phyloP scores from a whole-genome alignment of 2,113 vertebrate species.

The Bungarus multicinctus region DNA sequence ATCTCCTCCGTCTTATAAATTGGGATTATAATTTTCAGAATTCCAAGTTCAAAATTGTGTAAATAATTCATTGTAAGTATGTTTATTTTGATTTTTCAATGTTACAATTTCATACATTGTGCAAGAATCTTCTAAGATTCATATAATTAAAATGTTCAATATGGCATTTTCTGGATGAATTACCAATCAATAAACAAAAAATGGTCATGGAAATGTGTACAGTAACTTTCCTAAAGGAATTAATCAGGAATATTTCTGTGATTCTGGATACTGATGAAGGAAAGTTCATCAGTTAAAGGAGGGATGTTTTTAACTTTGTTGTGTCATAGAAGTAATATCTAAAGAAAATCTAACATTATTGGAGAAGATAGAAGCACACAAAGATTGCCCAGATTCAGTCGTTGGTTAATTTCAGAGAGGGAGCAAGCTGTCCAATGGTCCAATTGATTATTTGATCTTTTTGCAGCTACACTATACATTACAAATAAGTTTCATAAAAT shows the following conservation, averaged over 20 bases:
- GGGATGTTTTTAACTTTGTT: neutral
- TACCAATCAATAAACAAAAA: neutral
- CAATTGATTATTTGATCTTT: neutral
- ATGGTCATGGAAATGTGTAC: neutral
- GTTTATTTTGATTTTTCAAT: neutral
- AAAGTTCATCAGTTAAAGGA: neutral
- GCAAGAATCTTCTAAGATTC: neutral
- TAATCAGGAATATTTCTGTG: neutral
- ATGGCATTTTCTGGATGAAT: neutral
- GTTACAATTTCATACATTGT: neutral
- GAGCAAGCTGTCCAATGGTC: neutral
- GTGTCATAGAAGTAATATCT: neutral
- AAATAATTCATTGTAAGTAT: neutral
- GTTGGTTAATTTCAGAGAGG: neutral
- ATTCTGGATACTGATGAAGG: neutral
- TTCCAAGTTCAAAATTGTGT: neutral
- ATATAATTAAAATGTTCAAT: neutral
- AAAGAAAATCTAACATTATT: neutral
- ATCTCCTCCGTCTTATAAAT: neutral
- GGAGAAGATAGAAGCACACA: neutral
- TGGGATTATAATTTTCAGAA: neutral
- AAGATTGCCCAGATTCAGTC: neutral
- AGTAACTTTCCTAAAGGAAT: neutral
- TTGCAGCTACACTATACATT: neutral
- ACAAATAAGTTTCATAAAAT: neutral